Base-by-base conservation (phyloP, 2,797 vertebrate genomes). In the Melanotaenia parkinsoni region DNA sequence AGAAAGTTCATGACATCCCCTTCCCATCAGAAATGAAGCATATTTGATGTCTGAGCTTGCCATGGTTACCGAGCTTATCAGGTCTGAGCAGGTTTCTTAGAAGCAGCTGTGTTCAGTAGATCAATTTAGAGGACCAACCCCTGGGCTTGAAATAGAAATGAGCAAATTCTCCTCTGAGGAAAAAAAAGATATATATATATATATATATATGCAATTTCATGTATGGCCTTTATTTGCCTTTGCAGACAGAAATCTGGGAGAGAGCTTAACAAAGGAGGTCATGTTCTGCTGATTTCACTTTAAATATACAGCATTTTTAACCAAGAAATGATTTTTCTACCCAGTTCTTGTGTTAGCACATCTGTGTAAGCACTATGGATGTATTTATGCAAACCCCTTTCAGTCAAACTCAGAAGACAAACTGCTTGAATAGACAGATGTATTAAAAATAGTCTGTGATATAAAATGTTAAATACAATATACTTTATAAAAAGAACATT, bases 61-160 rank as follows among this genome's bases (percentile, higher is more conserved):
- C 86, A 86, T 83, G 81, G 89, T 86, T 83, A 84, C 87, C 60
- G 82, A 20, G 85, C 91, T 94, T 95, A 94, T 94, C 94, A 88
- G 90, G 88, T 86, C 69, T 77, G 79, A 88, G 90, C 92, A 94
- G 92, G 87, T 92, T 86, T 90, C 90, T 87, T 72, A 84, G 83
- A 91, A 81, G 88, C 91, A 77, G 86, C 90, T 86, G 86, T 89
- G 83, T 87, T 84, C 72, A 13, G 74, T 72, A 83, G 87, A 92
- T 90, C 91, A 93, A 91, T 93, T 93, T 90, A 90, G 78, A 89
- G 73, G 77, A 85, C 86, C 85, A 90, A 92, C 88, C 91, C 89
- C 70, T 77, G 56, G 71, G 83, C 80, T 76, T 72, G 73, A 94
- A 92, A 92, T 83, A 91, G 88, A 92, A 90, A 91, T 84, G 79